Conservation (phyloP, 2,113 vertebrate species). For the Ptyas mucosa region DNA sequence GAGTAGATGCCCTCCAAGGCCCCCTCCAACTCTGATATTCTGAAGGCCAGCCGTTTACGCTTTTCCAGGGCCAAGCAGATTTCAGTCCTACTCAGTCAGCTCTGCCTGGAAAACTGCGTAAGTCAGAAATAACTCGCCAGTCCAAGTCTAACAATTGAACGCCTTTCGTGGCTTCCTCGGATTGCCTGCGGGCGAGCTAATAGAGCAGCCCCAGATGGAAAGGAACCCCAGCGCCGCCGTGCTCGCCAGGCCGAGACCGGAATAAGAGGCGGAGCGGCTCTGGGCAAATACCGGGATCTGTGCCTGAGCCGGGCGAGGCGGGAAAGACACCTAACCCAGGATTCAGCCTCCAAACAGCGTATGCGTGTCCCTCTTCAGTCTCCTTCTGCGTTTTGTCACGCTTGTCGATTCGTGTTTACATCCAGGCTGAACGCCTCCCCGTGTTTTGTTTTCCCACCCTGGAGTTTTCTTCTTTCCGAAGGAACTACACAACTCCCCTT, state of each 20-base stretch:
- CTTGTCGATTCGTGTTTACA: constrained; percentile 62
- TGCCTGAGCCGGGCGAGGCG: constrained; percentile 54
- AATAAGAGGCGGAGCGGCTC: not conserved
- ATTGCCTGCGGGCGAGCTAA: not conserved
- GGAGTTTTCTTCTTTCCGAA: constrained; percentile 62
- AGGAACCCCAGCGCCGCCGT: not conserved
- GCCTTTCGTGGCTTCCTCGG: constrained; percentile 25
- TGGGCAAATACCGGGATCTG: constrained; percentile 44
- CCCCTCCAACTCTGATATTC: not conserved
- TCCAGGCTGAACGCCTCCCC: constrained; percentile 57
- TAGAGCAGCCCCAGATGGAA: not conserved
- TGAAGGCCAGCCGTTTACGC: constrained; percentile 33
- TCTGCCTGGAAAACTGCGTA: constrained; percentile 13
- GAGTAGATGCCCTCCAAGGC: not conserved
- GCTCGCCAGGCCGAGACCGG: not conserved
- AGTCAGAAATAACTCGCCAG: not conserved
- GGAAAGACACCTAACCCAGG: constrained; percentile 46
- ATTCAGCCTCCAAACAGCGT: constrained; percentile 66
- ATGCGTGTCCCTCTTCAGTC: constrained; percentile 67
- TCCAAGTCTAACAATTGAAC: constrained; percentile 39
- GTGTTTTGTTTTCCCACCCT: constrained; percentile 57
- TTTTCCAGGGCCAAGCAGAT: constrained; percentile 40
- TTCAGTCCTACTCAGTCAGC: not conserved
- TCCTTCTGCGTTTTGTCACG: constrained; percentile 53
- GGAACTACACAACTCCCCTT: constrained; percentile 43